Base-by-base conservation (phyloP, 1,140 invertebrate species). In the Aphelenchoides besseyi region DNA sequence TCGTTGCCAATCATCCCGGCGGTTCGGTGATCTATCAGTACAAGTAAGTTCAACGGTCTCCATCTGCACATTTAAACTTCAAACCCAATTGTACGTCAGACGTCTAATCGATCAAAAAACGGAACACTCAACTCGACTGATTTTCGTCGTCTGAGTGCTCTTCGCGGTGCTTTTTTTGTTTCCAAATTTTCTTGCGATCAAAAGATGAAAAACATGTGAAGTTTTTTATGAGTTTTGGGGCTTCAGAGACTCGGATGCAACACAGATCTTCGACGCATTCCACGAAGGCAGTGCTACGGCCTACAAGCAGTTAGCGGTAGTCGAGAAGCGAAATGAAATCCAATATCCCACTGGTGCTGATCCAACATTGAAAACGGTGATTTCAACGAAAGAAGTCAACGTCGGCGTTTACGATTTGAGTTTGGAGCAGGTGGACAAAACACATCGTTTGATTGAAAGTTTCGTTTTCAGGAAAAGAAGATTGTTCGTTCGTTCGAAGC, bases 181-280 rank as follows among this genome's bases (percentile, higher is more conserved):
- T 69, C 37, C n/a, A 8, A 70, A 3, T 9, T 8, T 30, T 52
- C 69, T 69, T 32, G 26, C 62, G 37, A 8, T 41, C 5, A 41
- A 41, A 41, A n/a, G 5, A n/a, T 41, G 37, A 41, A 41, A 41
- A 41, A 8, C 37, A 41, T n/a, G 37, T 41, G 12, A 48, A 23
- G 23, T 48, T 48, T 12, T 48, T 48, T 12, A 12, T 48, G 23
- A 48, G 12, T 48, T 23, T 48, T 48, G 41, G 12, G 41, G 23
- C 41, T 82, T 63, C 29, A 84, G 82, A 69, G 71, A 83, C 52
- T 59, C 82, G 9, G 82, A 83, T 68, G 82, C 82, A 9, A 84
- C 82, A 9, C 82, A 84, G 35, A 79, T 84, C 37, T 83, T 83
- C 57, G 78, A 84, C 53, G 82, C 82, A 5, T 81, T 81, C 68